Conservation (phyloP, 1,140 invertebrate species). For the Hylaeus anthracinus region DNA sequence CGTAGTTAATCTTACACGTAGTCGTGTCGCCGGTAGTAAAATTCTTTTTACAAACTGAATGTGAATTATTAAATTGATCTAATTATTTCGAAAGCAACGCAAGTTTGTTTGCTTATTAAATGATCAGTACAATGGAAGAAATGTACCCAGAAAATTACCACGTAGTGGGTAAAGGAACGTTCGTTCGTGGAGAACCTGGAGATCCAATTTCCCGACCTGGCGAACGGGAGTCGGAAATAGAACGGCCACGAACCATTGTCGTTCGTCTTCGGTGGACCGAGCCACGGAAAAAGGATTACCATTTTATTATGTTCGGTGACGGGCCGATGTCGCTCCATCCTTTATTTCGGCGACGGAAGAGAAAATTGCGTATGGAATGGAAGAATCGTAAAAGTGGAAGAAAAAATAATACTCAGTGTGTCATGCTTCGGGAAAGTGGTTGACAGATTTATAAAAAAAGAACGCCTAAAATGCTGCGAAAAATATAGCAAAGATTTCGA, state of each 20-base stretch:
- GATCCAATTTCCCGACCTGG: conserved; percentile 50
- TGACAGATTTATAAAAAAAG: not conserved
- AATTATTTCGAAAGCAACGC: too few relatives aligned
- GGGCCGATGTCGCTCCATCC: not conserved
- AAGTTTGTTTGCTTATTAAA: too few relatives aligned
- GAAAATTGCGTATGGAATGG: too few relatives aligned
- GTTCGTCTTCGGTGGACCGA: conserved; percentile 11
- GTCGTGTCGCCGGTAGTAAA: too few relatives aligned
- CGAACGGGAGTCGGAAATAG: conserved; percentile 33
- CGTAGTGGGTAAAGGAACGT: not conserved
- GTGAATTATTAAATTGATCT: too few relatives aligned
- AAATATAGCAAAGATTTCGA: not conserved
- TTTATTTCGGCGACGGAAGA: not conserved
- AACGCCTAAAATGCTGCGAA: not conserved
- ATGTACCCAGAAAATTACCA: not conserved
- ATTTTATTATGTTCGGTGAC: conserved; percentile 14
- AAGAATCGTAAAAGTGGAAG: too few relatives aligned
- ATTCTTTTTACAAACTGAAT: too few relatives aligned
- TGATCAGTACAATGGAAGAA: not conserved
- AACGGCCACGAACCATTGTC: conserved; percentile 32
- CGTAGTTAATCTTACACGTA: too few relatives aligned
- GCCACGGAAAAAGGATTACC: conserved; percentile 22
- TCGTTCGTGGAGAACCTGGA: conserved; percentile 8
- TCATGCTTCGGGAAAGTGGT: not conserved
- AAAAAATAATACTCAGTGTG: too few relatives aligned